These are phyloP conservation scores for Lepidurus couesii DNA, from an alignment of 1,140 invertebrate genomes.

Conservation along the genomic window DNA sequence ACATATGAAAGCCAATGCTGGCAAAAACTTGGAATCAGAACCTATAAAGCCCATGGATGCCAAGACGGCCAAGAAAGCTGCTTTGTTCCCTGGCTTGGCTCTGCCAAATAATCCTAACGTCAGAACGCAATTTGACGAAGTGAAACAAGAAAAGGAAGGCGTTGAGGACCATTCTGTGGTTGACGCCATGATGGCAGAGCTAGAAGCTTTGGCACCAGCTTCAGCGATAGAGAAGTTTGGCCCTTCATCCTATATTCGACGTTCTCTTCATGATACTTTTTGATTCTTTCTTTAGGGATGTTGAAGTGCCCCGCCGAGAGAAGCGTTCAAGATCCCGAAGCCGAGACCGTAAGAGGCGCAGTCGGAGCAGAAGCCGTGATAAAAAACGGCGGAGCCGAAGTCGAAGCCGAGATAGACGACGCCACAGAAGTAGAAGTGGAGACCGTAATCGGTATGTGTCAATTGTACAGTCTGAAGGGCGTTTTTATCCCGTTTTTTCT, in stretches of 20 bases:
- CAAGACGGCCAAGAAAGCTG: constrained; percentile 49
- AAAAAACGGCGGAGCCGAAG: constrained; percentile 36
- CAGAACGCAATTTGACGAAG: constrained; percentile 37
- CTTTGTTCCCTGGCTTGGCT: constrained; percentile 82
- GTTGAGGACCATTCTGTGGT: constrained; percentile 55
- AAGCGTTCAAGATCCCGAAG: constrained; percentile 25
- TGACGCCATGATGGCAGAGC: constrained; percentile 76
- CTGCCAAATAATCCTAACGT: constrained; percentile 71
- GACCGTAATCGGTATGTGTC: constrained; percentile 37
- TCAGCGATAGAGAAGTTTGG: constrained; percentile 31
- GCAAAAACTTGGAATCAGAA: constrained; percentile 34
- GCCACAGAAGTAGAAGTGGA: constrained; percentile 45
- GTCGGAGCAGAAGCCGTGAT: constrained; percentile 41
- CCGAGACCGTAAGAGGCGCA: constrained; percentile 40
- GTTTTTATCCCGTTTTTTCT: neutral
- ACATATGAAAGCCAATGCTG: constrained; percentile 73
- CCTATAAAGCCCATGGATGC: constrained; percentile 37
- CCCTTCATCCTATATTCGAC: neutral
- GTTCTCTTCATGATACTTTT: neutral
- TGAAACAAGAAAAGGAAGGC: constrained; percentile 44
- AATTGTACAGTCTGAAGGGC: constrained; percentile 13
- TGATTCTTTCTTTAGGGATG: neutral
- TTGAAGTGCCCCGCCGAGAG: neutral
- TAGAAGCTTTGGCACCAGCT: constrained; percentile 76
- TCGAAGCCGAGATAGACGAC: constrained; percentile 42